Evolutionary conservation across 2,888 invertebrate genomes (phyloP).

Genomic region (Hedychridium roseum): DNA sequence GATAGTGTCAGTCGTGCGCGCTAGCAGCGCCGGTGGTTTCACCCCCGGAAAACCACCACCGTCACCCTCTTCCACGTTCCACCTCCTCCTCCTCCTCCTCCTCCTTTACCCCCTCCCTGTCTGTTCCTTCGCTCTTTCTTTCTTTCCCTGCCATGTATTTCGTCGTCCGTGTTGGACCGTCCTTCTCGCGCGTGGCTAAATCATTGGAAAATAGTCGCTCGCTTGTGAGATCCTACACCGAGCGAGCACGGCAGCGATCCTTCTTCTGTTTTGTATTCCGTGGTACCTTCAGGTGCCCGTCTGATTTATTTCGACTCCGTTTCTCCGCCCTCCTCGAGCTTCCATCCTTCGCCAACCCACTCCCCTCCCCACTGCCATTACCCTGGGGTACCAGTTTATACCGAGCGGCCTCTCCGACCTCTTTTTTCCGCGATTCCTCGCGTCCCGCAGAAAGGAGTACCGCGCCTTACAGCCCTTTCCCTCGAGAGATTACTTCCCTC

Average conservation of each 20-base stretch:
- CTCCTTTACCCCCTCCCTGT: slow-evolving; percentile 12
- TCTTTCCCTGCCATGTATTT: slow-evolving; percentile 8
- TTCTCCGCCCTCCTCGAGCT: slow-evolving; percentile 16
- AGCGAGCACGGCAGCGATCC: slow-evolving; percentile 28
- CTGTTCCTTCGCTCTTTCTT: slow-evolving; percentile 10
- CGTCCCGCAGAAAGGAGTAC: neutral
- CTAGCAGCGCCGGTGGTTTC: slow-evolving; percentile 32
- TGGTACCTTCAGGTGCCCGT: slow-evolving; percentile 42
- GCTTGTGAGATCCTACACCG: slow-evolving; percentile 35
- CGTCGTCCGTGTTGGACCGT: slow-evolving; percentile 11
- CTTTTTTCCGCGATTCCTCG: neutral
- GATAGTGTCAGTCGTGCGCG: slow-evolving; percentile 63
- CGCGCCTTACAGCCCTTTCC: neutral
- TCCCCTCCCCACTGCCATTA: neutral
- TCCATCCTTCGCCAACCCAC: neutral
- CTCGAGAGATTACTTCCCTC: neutral
- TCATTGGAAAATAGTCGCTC: slow-evolving; percentile 62
- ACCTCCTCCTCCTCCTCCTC: slow-evolving; percentile 21
- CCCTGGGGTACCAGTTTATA: too few relatives aligned
- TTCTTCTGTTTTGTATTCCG: slow-evolving; percentile 53
- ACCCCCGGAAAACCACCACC: slow-evolving; percentile 5
- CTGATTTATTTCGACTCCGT: slow-evolving; percentile 45
- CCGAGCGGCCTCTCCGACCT: too few relatives aligned
- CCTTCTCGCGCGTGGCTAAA: slow-evolving; percentile 42
- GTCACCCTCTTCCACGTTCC: slow-evolving; percentile 14